Evolutionary conservation across 1,140 invertebrate genomes (phyloP).

Genomic region (Calephelis nemesis): DNA sequence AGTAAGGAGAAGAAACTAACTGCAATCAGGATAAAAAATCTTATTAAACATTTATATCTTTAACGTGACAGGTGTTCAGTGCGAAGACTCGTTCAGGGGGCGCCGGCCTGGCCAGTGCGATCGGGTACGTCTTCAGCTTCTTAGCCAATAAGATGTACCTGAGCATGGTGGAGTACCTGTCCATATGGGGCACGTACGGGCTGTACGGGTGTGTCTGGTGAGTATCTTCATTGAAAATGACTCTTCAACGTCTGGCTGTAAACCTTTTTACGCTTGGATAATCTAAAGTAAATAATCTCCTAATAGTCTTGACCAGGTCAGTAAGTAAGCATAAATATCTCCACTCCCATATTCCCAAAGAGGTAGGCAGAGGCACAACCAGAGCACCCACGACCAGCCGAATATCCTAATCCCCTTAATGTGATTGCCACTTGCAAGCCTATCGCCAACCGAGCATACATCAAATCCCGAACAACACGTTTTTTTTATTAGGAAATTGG

Average conservation of each 20-base stretch:
- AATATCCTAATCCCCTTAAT: too few species aligned
- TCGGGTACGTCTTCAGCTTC: conserved; percentile 86
- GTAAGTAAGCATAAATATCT: too few species aligned
- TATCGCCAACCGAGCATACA: too few species aligned
- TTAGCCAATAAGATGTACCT: conserved; percentile 86
- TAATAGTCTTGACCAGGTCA: too few species aligned
- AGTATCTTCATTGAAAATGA: not conserved
- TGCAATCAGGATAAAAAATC: not conserved
- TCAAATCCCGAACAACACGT: too few species aligned
- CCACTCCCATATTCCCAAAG: too few species aligned
- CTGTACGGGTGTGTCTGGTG: conserved; percentile 71
- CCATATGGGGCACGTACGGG: conserved; percentile 84
- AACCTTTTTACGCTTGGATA: conserved; percentile 24
- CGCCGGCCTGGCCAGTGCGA: conserved; percentile 84
- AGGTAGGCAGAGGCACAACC: too few species aligned
- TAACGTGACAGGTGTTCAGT: conserved; percentile 74
- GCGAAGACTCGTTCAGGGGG: conserved; percentile 83
- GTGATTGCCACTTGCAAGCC: too few species aligned
- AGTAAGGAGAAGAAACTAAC: too few species aligned
- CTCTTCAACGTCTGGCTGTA: not conserved
- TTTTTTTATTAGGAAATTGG: too few species aligned
- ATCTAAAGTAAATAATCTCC: too few species aligned
- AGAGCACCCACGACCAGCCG: too few species aligned
- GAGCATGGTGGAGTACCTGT: conserved; percentile 81
- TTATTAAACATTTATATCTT: not conserved